Evolutionary conservation across 23 tunicate genomes (phyloP).

Genomic region (Clavelina lepadiformis): DNA sequence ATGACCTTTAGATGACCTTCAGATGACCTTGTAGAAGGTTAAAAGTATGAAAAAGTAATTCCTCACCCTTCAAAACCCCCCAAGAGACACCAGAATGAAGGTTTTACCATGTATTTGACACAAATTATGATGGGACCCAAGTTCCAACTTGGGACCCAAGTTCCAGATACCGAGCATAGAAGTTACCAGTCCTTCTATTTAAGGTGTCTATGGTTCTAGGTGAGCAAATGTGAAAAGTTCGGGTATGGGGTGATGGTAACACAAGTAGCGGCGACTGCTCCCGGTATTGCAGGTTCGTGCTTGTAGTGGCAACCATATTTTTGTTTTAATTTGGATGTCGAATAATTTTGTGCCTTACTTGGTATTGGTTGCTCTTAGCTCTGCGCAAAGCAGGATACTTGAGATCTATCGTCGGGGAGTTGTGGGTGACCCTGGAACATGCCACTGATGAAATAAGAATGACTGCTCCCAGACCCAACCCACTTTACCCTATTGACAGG

Average conservation of each 20-base stretch:
- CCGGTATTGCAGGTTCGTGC: conserved; percentile 72
- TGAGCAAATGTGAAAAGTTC: conserved; percentile 95
- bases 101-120: no score
- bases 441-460: conserved; percentile 72
- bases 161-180: no score
- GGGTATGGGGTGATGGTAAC: conserved; percentile 97
- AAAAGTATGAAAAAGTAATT: no score
- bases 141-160: no score
- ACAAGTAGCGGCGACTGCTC: conserved; percentile 81
- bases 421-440: conserved; percentile 65
- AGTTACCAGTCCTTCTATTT: no score
- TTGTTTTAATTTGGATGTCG: background rate
- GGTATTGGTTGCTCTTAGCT: conserved; percentile 35
- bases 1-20: no score
- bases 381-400: conserved; percentile 64
- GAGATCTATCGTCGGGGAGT: conserved; percentile 47
- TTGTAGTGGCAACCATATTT: background rate
- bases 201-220: no score
- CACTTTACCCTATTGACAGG: conserved; percentile 59
- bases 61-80: no score
- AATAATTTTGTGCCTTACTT: background rate
- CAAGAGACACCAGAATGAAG: no score
- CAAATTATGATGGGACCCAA: no score
- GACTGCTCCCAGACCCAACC: conserved; percentile 64
- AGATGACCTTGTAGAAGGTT: no score